A percentile compares a stretch with the other conserved stretches of the same genome.
Conservation (phyloP, 92 coral and sea anemone genomes). For the Parazoanthus darwini region DNA sequence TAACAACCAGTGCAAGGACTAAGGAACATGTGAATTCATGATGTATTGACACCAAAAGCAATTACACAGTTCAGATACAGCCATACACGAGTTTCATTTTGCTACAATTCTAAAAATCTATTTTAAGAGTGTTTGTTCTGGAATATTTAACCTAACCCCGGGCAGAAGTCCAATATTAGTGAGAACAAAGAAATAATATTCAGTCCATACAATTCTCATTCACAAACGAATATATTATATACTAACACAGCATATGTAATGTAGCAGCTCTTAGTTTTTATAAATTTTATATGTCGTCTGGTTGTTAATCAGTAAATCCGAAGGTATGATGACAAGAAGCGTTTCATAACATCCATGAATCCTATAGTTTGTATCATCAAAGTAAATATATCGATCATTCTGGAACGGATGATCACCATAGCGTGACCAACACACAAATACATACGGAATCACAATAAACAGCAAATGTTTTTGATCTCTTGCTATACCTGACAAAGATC, state of each 20-base stretch:
- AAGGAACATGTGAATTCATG: too few relatives aligned
- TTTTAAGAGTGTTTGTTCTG: neutral
- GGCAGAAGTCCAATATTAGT: neutral
- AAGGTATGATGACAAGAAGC: neutral
- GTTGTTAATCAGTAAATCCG: neutral
- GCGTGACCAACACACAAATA: neutral
- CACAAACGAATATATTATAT: too few relatives aligned
- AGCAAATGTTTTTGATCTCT: neutral
- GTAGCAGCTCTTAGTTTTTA: too few relatives aligned
- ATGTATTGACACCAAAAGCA: too few relatives aligned
- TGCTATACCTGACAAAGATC: neutral
- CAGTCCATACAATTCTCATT: too few relatives aligned
- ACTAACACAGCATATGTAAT: too few relatives aligned
- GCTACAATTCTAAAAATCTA: neutral
- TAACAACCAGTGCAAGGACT: too few relatives aligned
- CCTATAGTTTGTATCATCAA: neutral
- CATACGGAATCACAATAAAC: neutral
- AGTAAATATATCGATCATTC: neutral
- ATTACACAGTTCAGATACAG: too few relatives aligned
- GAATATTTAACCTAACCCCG: neutral
- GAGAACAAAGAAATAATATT: neutral
- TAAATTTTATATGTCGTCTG: too few relatives aligned
- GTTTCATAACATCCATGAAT: neutral
- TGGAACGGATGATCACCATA: neutral
- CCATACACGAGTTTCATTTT: too few relatives aligned